Conservation (phyloP, 2,797 vertebrate genomes). For the Enteromius treurensis region DNA sequence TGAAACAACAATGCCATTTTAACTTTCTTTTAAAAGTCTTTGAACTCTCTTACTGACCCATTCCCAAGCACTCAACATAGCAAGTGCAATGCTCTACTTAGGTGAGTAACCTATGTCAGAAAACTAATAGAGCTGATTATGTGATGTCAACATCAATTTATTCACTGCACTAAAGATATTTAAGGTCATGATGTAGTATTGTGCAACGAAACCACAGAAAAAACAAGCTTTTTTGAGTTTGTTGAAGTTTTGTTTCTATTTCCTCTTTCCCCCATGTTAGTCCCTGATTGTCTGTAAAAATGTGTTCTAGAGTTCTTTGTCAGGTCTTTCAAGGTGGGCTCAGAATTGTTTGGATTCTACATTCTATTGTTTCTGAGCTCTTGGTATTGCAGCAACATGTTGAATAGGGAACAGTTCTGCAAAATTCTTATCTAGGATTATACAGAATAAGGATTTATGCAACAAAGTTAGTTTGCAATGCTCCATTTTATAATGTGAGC, state of each 20-base stretch:
- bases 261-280: not conserved
- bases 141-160: not conserved
- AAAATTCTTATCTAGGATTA: not conserved
- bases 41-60: not conserved
- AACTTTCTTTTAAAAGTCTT: not conserved
- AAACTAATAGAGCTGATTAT: not conserved
- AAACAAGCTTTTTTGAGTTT: too few relatives aligned
- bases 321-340: not conserved
- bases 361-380: not conserved
- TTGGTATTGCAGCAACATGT: not conserved
- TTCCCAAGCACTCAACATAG: not conserved
- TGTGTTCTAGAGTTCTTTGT: not conserved
- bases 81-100: not conserved
- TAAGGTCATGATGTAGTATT: not conserved
- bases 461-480: not conserved
- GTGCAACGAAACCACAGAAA: not conserved
- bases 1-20: not conserved
- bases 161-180: not conserved
- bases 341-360: not conserved
- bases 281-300: not conserved
- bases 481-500: not conserved
- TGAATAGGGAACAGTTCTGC: not conserved
- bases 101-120: not conserved
- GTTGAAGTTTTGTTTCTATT: too few relatives aligned
- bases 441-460: not conserved